Evolutionary conservation across 1,140 invertebrate genomes (phyloP).

Genomic region (Drosophila bipectinata): DNA sequence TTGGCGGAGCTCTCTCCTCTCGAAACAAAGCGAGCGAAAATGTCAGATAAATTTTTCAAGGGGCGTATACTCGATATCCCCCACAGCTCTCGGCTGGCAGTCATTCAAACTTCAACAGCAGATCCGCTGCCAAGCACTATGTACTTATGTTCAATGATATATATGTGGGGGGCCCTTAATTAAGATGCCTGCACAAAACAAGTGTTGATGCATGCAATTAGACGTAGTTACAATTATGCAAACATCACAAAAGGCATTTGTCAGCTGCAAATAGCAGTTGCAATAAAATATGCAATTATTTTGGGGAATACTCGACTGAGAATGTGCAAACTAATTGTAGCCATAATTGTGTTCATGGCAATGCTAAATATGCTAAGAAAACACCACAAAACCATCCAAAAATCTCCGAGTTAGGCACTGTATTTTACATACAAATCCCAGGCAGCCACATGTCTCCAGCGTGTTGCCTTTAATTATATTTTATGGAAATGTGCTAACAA

Average conservation of each 20-base stretch:
- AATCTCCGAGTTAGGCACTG: constrained; percentile 43
- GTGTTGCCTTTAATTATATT: constrained; percentile 79
- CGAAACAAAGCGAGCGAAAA: constrained; percentile 67
- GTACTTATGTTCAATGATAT: background rate
- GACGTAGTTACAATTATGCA: constrained; percentile 46
- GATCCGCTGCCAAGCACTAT: constrained; percentile 14
- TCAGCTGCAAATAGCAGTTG: constrained; percentile 38
- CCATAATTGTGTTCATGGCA: constrained; percentile 66
- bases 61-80: constrained; percentile 62
- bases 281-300: constrained; percentile 68
- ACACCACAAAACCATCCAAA: constrained; percentile 67
- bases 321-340: constrained; percentile 66
- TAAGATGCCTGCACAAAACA: constrained; percentile 44
- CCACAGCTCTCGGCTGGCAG: constrained; percentile 52
- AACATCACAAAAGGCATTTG: constrained; percentile 54
- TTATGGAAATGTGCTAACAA: constrained; percentile 58
- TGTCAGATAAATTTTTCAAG: constrained; percentile 57
- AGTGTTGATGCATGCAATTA: constrained; percentile 64
- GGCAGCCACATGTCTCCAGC: constrained; percentile 11
- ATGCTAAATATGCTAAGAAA: constrained; percentile 60
- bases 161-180: constrained; percentile 24
- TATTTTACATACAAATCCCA: constrained; percentile 42
- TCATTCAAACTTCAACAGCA: constrained; percentile 65
- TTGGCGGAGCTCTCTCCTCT: constrained; percentile 6
- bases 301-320: constrained; percentile 28